phyloP scores from a whole-genome alignment of 2,113 vertebrate genomes.

The Mesembrinibis cayennensis region DNA sequence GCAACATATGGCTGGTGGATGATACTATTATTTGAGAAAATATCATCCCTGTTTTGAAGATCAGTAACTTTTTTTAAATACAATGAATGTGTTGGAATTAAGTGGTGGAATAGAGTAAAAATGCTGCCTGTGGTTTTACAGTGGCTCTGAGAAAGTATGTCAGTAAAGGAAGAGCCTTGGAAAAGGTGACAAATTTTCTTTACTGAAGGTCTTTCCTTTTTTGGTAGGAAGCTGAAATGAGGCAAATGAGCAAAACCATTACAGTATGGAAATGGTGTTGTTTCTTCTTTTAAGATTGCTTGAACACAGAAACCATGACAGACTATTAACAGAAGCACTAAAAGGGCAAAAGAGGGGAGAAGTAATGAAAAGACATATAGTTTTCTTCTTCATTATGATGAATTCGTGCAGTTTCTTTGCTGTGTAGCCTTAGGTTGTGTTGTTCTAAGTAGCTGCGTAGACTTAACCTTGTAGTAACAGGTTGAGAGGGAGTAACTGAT shows the following conservation, averaged over 20 bases:
- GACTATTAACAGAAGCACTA: not conserved
- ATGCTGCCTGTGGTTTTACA: not conserved
- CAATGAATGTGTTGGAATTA: not conserved
- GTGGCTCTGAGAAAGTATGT: not conserved
- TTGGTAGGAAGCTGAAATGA: not conserved
- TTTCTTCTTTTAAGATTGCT: not conserved
- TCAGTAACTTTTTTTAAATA: not conserved
- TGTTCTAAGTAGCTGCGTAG: not conserved
- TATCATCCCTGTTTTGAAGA: not conserved
- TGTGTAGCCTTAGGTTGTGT: not conserved
- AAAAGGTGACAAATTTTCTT: not conserved
- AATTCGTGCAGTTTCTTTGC: not conserved
- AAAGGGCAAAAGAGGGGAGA: not conserved
- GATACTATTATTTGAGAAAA: not conserved
- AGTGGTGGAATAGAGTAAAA: not conserved
- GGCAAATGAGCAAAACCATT: not conserved
- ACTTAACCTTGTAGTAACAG: not conserved
- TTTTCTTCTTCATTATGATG: not conserved
- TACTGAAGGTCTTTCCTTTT: not conserved
- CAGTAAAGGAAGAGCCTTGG: not conserved
- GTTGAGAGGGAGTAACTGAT: not conserved
- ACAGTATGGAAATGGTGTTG: not conserved
- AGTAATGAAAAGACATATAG: not conserved
- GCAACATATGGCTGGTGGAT: not conserved
- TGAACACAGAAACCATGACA: not conserved